A percentile compares a stretch with the other conserved stretches of the same genome.
Conservation (phyloP, 1,140 invertebrate genomes). For the Pectinophora gossypiella region DNA sequence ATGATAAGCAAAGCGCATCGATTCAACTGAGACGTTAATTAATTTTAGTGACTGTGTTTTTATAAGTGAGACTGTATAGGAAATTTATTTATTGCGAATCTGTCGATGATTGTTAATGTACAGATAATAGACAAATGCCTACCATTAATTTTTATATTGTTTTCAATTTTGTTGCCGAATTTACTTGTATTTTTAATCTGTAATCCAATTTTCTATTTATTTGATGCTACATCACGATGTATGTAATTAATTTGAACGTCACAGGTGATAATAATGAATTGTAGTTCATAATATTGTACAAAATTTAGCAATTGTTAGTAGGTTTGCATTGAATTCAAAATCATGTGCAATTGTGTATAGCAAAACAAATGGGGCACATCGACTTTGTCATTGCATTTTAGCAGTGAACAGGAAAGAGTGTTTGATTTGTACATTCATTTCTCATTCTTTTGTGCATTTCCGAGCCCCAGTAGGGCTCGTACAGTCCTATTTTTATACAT, state of each 20-base stretch:
- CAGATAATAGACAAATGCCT: constrained; percentile 51
- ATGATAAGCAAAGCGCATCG: constrained; percentile 66
- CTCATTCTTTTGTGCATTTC: constrained; percentile 68
- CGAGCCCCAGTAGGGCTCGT: constrained; percentile 54
- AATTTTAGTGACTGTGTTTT: constrained; percentile 52
- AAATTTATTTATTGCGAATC: constrained; percentile 71
- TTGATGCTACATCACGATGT: constrained; percentile 35
- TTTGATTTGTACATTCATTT: constrained; percentile 65
- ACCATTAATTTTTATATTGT: constrained; percentile 63
- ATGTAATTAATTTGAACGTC: constrained; percentile 46
- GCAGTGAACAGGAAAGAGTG: constrained; percentile 59
- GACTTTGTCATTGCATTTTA: constrained; percentile 68
- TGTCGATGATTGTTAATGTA: constrained; percentile 66
- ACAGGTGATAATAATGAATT: constrained; percentile 51
- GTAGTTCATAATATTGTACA: constrained; percentile 57
- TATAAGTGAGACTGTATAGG: constrained; percentile 70
- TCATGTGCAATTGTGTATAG: constrained; percentile 69
- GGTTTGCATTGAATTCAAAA: constrained; percentile 63
- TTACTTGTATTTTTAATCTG: constrained; percentile 48
- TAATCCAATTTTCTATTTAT: constrained; percentile 59
- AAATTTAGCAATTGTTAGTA: constrained; percentile 59
- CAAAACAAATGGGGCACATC: constrained; percentile 48
- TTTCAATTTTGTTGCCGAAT: constrained; percentile 60
- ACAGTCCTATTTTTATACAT: constrained; percentile 75
- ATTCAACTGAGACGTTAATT: constrained; percentile 36